A percentile compares a stretch with the other conserved stretches of the same genome.
phyloP scores from a whole-genome alignment of 2,113 vertebrate species.

The Sarotherodon lohbergeri region DNA sequence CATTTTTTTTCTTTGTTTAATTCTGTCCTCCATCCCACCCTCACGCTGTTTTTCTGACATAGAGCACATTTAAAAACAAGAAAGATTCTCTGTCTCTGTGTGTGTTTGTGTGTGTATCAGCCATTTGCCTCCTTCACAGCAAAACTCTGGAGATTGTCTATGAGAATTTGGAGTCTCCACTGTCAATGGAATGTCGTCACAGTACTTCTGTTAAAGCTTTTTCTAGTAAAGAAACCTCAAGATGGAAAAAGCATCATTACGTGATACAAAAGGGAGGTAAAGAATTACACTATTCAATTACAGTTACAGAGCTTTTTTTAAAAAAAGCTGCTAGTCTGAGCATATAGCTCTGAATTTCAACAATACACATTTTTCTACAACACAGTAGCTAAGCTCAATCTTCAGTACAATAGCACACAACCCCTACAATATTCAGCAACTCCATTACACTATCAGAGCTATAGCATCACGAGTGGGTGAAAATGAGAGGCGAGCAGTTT shows the following conservation, averaged over 20 bases:
- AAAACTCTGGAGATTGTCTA: neutral
- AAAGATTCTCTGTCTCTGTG: conserved; percentile 11
- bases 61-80: conserved; percentile 25
- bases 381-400: neutral
- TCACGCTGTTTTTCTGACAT: conserved; percentile 17
- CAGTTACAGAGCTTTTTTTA: neutral
- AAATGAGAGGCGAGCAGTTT: conserved; percentile 34
- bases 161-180: neutral
- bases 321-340: neutral
- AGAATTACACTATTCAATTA: neutral
- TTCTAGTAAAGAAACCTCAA: neutral
- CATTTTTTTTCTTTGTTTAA: neutral
- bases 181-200: neutral
- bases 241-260: neutral
- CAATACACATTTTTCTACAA: neutral
- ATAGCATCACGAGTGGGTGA: conserved; percentile 4
- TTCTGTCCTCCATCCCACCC: neutral
- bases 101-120: neutral
- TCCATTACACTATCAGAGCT: neutral
- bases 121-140: neutral
- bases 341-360: neutral
- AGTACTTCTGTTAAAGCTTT: neutral
- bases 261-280: neutral
- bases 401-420: neutral
- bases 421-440: neutral